A percentile compares a stretch with the other conserved stretches of the same genome.
Conservation (phyloP, 2,888 invertebrate species). For the Pristionchus fissidentatus region DNA sequence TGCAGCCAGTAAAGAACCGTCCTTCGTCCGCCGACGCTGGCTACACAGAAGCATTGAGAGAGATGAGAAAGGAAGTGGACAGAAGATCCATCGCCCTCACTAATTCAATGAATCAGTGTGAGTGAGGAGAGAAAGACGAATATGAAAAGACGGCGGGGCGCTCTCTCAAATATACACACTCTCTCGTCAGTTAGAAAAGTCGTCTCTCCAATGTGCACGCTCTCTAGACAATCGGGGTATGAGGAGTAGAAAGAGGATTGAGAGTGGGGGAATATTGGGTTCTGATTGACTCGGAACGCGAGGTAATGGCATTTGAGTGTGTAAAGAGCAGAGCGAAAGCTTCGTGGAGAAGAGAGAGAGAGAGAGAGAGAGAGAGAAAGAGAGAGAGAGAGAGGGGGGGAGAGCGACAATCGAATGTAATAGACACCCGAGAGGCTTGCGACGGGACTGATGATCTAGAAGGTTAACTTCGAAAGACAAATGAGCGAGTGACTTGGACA, state of each 20-base stretch:
- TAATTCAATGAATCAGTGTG: slow-evolving; percentile 65
- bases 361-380: background rate
- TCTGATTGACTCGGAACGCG: slow-evolving; percentile 15
- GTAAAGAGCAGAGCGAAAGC: background rate
- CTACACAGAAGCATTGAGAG: slow-evolving; percentile 67
- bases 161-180: background rate
- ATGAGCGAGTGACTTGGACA: no score
- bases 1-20: slow-evolving; percentile 63
- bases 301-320: slow-evolving; percentile 18
- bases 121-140: slow-evolving; percentile 47
- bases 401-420: slow-evolving; percentile 22
- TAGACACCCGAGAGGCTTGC: background rate
- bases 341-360: background rate
- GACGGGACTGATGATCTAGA: no score
- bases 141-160: background rate
- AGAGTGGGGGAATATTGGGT: slow-evolving; percentile 17
- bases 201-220: no score
- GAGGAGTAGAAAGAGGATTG: background rate
- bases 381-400: background rate
- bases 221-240: background rate
- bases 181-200: no score
- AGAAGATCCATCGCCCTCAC: slow-evolving; percentile 62
- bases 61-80: slow-evolving; percentile 62
- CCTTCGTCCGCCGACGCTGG: slow-evolving; percentile 72
- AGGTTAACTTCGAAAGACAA: no score